phyloP scores from a whole-genome alignment of 2,113 vertebrate genomes.

The Grammatotria lemairii region DNA sequence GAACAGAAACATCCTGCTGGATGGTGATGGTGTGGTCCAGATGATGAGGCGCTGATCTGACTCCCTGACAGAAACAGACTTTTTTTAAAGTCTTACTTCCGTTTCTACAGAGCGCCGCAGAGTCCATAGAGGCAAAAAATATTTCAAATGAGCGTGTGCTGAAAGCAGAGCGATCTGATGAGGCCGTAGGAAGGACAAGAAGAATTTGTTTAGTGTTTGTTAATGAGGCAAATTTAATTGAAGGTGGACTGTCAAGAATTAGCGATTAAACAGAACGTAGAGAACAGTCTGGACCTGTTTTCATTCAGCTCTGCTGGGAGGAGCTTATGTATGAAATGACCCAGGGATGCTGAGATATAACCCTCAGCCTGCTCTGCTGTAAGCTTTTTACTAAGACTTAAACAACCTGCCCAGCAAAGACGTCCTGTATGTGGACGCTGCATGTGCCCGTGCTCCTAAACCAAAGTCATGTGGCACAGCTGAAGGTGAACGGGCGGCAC shows the following conservation, averaged over 20 bases:
- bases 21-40: neutral
- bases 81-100: neutral
- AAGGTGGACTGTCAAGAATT: neutral
- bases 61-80: neutral
- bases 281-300: neutral
- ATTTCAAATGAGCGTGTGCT: neutral
- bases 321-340: neutral
- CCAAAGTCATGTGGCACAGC: neutral
- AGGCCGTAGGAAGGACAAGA: neutral
- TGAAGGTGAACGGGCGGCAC: neutral
- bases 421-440: rapidly evolving
- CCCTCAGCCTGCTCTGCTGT: neutral
- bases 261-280: neutral
- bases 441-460: rapidly evolving
- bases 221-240: neutral
- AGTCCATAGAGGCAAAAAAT: rapidly evolving
- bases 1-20: rapidly evolving
- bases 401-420: neutral
- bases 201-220: neutral
- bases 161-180: neutral
- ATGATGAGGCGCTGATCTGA: rapidly evolving
- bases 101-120: neutral
- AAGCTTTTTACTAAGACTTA: neutral
- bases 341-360: neutral
- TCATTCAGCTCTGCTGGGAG: neutral